Evolutionary conservation across 2,888 invertebrate genomes (phyloP), one percentile per base, ranked within the genome.

Genomic region (Saturnia japonica): DNA sequence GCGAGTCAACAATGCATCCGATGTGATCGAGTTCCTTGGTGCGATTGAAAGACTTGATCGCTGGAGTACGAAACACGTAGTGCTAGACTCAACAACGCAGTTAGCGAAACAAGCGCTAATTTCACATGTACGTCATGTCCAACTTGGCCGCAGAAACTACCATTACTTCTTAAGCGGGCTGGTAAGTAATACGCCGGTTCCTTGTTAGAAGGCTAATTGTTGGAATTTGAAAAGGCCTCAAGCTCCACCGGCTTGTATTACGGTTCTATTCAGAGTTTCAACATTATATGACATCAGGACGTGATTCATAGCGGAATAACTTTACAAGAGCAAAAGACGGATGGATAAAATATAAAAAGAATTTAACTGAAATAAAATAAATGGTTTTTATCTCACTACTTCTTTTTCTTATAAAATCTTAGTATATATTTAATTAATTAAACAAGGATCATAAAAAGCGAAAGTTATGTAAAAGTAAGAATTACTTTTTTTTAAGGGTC

Each of bases 111-210:
- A 97, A 83, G 96, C 98, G 72, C 96, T 98, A 73, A 96, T 97
- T 75, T 95, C 95, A 73, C 98, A 98, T 91, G 98, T 98, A 45
- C 95, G 97, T 74, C 97, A 98, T 85, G 96, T 98, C 72, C 95
- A 97, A 70, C 95, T 98, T 74, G 98, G 98, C 69, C 96, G 97
- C 78, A 94, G 98, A 80, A 98, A 98, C 83, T 98, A 98, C 91
- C 98, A 98, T 89, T 98, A 98, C 91, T 95, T 98, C 73, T 95
- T 98, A 71, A 97, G 97, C 82, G 98, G 98, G 82, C 94, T 98
- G 95, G 98, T 98, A 90, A 96, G 97, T 95, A 82, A 75, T 77
- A 69, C 68, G 71, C 8, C 16, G 68, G 69, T 51, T 73, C 62
- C 71, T 74, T 76, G 68, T 77, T 73, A 68, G 71, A 73, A 74